Percentiles rank a stretch among this genome's conserved stretches.
Evolutionary conservation across 2,888 invertebrate genomes (phyloP).

Genomic region (Marasmarcha lunaedactyla): DNA sequence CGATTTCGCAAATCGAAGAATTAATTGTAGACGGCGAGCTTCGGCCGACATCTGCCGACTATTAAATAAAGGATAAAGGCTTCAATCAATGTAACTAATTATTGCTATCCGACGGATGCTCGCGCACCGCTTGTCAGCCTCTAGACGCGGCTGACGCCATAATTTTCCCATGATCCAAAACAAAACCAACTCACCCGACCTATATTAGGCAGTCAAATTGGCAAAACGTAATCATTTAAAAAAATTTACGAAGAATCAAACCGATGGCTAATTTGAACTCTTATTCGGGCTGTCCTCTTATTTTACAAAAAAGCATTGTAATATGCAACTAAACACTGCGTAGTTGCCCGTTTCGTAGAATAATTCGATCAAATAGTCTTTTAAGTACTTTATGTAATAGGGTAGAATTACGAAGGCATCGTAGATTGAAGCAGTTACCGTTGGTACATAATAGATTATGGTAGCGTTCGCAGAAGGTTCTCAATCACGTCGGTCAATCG

Average conservation of each 20-base stretch:
- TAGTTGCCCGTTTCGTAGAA: too few relatives aligned
- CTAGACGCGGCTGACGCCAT: slow-evolving; percentile 38
- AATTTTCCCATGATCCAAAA: slow-evolving; percentile 67
- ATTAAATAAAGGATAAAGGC: slow-evolving; percentile 66
- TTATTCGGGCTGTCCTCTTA: slow-evolving; percentile 11
- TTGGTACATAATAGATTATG: slow-evolving; percentile 20
- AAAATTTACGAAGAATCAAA: slow-evolving; percentile 43
- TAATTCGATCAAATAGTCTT: background rate
- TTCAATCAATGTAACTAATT: slow-evolving; percentile 69
- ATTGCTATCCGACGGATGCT: slow-evolving; percentile 68
- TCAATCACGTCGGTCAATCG: slow-evolving; percentile 37
- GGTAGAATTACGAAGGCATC: slow-evolving; percentile 14
- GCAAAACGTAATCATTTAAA: slow-evolving; percentile 22
- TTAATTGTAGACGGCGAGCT: too few relatives aligned
- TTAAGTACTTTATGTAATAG: background rate
- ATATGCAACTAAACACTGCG: too few relatives aligned
- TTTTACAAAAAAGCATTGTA: too few relatives aligned
- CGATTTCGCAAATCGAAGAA: too few relatives aligned
- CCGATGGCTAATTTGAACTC: slow-evolving; percentile 35
- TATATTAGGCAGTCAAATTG: slow-evolving; percentile 61
- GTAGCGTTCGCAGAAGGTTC: slow-evolving; percentile 29
- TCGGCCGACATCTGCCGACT: slow-evolving; percentile 60
- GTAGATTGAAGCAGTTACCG: background rate
- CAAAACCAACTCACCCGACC: slow-evolving; percentile 58
- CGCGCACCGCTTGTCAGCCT: slow-evolving; percentile 36